Base-by-base conservation (phyloP, 2,888 invertebrate species). In the Drymonia ruficornis region DNA sequence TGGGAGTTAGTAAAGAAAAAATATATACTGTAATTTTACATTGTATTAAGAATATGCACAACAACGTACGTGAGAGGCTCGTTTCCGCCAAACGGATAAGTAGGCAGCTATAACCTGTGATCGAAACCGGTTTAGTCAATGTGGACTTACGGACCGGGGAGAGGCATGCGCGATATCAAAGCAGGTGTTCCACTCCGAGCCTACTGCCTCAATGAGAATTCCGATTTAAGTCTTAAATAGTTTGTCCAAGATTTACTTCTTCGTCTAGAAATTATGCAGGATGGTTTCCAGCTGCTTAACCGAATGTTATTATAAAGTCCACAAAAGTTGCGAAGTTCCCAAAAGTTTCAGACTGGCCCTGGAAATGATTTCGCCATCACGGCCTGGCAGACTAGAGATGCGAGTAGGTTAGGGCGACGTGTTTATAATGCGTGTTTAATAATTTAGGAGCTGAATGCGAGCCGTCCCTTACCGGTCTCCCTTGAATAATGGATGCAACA, bases 11-110 rank as follows among this genome's bases (percentile, higher is more conserved):
- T 11, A 43, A 69, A 61, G 18, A 56, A 53, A 70, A 70, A 57
- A 48, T 47, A 53, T 23, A 42, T n/a, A n/a, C n/a, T n/a, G n/a
- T 56, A 61, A 61, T 64, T 61, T 52, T 65, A 71, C 61, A 67
- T 65, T 72, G 71, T 74, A 63, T 63, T 70, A 72, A 66, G 72
- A 79, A 79, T 83, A 86, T 87, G 84, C 84, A 84, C 76, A 79
- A 79, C 78, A 74, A 78, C 73, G 72, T 75, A 83, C 78, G 79
- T 78, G 80, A 80, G 78, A 86, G 82, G 83, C 87, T 85, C 82
- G 87, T 91, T 91, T 91, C 90, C 91, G 91, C 89, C 89, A 89
- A 89, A 90, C 85, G 85, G 82, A 88, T 87, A 88, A 86, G 88
- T 87, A 84, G 85, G 87, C 80, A 84, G 87, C 81, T 40, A 91